phyloP scores from a whole-genome alignment of 92 coral and sea anemone species.

The Paramuricea clavata region DNA sequence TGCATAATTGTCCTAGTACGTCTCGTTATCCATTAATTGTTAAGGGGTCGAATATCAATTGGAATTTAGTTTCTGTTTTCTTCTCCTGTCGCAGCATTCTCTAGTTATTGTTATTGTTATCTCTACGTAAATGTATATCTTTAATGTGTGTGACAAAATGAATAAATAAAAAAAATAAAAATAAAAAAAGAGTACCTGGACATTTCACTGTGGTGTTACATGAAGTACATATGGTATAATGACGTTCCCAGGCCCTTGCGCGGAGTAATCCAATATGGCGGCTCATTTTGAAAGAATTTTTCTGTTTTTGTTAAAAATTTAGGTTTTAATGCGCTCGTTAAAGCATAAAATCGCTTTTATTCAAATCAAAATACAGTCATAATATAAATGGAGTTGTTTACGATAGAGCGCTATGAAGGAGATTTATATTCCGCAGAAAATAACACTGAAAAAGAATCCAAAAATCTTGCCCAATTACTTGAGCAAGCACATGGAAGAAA shows the following conservation, averaged over 20 bases:
- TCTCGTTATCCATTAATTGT: too few species aligned
- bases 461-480: conserved; percentile 23
- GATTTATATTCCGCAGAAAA: conserved; percentile 37
- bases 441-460: conserved; percentile 5
- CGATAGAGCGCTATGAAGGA: conserved; percentile 84
- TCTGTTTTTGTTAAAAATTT: not conserved
- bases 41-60: too few species aligned
- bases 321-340: not conserved
- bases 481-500: conserved; percentile 31
- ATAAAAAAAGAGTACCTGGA: too few species aligned
- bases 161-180: too few species aligned
- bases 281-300: not conserved
- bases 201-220: too few species aligned
- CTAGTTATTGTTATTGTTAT: too few species aligned
- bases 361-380: not conserved
- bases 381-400: conserved; percentile 80
- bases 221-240: not conserved
- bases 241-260: not conserved
- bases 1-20: too few species aligned
- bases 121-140: too few species aligned
- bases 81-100: too few species aligned
- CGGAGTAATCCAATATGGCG: conserved; percentile 3
- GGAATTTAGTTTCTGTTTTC: too few species aligned
- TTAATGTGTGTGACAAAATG: too few species aligned
- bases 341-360: not conserved